These are phyloP conservation scores for Aplysina aerophoba DNA, from an alignment of 37 sponge, comb jelly and placozoan species.

Conservation along the genomic window DNA sequence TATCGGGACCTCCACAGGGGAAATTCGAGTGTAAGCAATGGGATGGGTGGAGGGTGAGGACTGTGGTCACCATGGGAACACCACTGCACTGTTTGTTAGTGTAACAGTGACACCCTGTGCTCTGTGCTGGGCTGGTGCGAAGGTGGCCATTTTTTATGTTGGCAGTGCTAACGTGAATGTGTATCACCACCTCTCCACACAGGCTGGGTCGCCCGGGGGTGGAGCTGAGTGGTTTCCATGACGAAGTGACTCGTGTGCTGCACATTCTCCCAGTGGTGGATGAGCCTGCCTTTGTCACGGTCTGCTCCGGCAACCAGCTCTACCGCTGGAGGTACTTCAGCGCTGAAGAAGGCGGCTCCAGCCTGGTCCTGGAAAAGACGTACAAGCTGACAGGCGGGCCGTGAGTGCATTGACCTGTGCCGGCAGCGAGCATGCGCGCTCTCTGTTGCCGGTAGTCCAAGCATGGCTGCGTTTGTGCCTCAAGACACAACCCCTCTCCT, in stretches of 20 bases:
- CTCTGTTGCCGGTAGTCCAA: not conserved
- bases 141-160: too few relatives aligned
- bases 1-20: constrained; percentile 82
- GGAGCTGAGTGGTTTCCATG: constrained; percentile 58
- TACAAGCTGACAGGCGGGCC: constrained; percentile 76
- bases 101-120: not conserved
- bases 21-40: constrained; percentile 71
- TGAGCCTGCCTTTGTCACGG: constrained; percentile 65
- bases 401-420: constrained; percentile 38
- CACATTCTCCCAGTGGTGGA: constrained; percentile 75
- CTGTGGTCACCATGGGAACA: not conserved
- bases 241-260: constrained; percentile 57
- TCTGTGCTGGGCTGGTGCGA: not conserved
- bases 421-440: not conserved
- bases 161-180: too few relatives aligned
- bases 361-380: constrained; percentile 54
- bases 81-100: not conserved
- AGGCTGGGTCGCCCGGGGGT: constrained; percentile 83
- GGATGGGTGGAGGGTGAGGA: too few relatives aligned
- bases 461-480: too few relatives aligned
- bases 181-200: too few relatives aligned
- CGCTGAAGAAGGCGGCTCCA: constrained; percentile 46
- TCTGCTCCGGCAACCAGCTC: constrained; percentile 65
- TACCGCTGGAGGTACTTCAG: constrained; percentile 60
- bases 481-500: not conserved